Evolutionary conservation across 1,140 invertebrate species (phyloP), one percentile per base, ranked within the genome.

Genomic region (Adelges cooleyi): DNA sequence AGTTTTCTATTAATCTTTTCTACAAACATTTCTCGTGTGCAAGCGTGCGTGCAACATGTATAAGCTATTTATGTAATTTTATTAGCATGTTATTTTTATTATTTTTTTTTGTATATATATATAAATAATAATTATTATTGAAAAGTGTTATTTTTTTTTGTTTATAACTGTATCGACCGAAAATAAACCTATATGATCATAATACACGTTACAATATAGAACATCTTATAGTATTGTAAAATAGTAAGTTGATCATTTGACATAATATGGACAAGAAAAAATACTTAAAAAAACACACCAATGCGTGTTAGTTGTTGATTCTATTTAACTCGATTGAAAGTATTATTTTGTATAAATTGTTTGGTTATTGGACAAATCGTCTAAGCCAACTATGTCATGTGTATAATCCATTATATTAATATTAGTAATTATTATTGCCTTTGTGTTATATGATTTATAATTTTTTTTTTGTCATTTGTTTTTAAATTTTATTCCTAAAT

Each of bases 401-500:
- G 4, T 48, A 9, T 62, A 48, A 62, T 62, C 42, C 27, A 27
- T 46, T 62, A 6, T 33, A 33, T 62, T 29, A n/a, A n/a, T n/a
- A n/a, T n/a, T n/a, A n/a, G n/a, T n/a, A 25, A 46, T 48, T 33
- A 44, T 44, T n/a, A 62, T 62, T 48, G 9, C 42, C 44, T 48
- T 48, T 62, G 10, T 62, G 56, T 62, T 62, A 33, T 33, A 62
- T 62, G 42, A 62, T 62, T 62, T 48, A 48, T 62, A 62, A 40
- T 18, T 29, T 62, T 62, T 59, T 56, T 59, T n/a, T 38, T 13
- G 27, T 48, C 40, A 48, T 62, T 62, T 62, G 56, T 62, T 62
- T 52, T 62, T 62, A 62, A 59, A 62, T 62, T 62, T 62, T 62
- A 62, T 62, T 62, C 56, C 56, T 62, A 62, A 62, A 62, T 62